These are phyloP conservation scores for Aleiodes alternator DNA, from an alignment of 2,888 invertebrate genomes.

Conservation along the genomic window DNA sequence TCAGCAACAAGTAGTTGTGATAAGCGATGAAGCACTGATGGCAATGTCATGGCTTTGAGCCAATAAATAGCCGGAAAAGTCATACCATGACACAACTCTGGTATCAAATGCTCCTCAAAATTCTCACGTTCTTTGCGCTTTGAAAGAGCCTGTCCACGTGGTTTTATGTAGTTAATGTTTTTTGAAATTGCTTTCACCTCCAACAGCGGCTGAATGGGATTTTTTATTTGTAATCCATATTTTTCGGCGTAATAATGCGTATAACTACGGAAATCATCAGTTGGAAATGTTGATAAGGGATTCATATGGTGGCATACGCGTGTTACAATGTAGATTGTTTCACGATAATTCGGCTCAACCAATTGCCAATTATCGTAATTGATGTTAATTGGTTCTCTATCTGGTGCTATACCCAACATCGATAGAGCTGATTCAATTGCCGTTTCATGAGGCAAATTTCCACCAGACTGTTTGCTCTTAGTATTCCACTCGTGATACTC, in stretches of 20 bases:
- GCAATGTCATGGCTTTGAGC: constrained; percentile 90
- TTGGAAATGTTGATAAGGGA: constrained; percentile 83
- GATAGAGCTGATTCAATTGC: constrained; percentile 8
- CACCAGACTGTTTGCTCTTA: not conserved
- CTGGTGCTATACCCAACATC: not conserved
- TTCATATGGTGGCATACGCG: constrained; percentile 81
- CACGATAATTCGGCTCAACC: constrained; percentile 91
- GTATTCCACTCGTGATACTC: constrained; percentile 70
- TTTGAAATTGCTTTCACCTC: constrained; percentile 85
- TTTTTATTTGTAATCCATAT: constrained; percentile 82
- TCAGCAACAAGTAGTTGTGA: constrained; percentile 84
- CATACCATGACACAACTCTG: constrained; percentile 89
- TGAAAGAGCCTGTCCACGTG: constrained; percentile 62
- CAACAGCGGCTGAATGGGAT: constrained; percentile 85
- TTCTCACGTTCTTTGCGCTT: constrained; percentile 74
- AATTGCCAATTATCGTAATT: constrained; percentile 80
- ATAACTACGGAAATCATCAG: constrained; percentile 80
- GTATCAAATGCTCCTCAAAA: constrained; percentile 83
- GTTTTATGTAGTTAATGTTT: constrained; percentile 77
- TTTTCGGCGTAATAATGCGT: constrained; percentile 86
- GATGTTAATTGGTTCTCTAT: constrained; percentile 69
- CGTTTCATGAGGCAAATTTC: not conserved
- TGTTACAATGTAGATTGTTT: constrained; percentile 81
- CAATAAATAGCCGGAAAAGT: constrained; percentile 86
- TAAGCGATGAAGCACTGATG: constrained; percentile 88